phyloP scores from a whole-genome alignment of 2,113 vertebrate genomes.

The Todiramphus saurophagus region DNA sequence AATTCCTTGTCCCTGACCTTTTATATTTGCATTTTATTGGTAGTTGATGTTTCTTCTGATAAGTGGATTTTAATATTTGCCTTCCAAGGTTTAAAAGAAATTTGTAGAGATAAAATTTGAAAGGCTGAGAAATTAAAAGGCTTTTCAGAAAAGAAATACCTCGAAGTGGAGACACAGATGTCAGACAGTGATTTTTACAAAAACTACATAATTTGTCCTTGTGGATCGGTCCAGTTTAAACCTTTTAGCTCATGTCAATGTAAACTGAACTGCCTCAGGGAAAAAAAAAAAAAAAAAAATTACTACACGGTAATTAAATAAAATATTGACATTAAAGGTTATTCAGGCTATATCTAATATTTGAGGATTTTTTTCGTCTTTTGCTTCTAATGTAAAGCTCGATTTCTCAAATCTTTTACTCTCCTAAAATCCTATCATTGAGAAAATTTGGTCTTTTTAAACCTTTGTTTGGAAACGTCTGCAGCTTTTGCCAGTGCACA shows the following conservation, averaged over 20 bases:
- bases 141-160: neutral
- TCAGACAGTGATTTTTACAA: neutral
- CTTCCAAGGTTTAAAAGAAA: neutral
- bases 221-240: neutral
- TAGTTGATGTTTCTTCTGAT: neutral
- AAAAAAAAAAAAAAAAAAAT: neutral
- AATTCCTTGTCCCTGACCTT: neutral
- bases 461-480: neutral
- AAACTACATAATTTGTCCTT: neutral
- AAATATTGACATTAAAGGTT: neutral
- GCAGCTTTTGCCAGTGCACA: neutral
- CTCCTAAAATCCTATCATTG: neutral
- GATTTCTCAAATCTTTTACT: neutral
- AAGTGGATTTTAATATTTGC: neutral
- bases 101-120: neutral
- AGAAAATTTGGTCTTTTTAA: neutral
- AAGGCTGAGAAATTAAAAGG: neutral
- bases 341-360: neutral
- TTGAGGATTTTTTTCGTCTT: neutral
- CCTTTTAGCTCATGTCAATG: rapidly evolving
- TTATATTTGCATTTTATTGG: neutral
- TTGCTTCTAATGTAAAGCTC: neutral
- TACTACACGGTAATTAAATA: neutral
- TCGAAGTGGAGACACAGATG: neutral
- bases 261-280: neutral